Percentiles rank a stretch among this genome's conserved stretches.
Evolutionary conservation across 2,797 vertebrate genomes (phyloP).

Genomic region (Kryptolebias ocellatus): DNA sequence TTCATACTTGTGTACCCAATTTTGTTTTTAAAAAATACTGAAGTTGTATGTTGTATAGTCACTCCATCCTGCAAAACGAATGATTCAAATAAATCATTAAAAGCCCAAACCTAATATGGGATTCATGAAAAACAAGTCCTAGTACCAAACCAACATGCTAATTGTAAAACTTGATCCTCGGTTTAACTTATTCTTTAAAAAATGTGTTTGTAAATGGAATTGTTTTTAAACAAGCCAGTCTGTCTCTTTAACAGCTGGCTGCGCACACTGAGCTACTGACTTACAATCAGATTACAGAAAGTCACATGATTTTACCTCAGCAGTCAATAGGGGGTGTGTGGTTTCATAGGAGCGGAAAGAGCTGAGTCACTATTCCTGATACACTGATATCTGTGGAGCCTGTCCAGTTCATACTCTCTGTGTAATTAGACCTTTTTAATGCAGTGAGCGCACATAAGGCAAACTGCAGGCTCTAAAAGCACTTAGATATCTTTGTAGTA

Average conservation of each 20-base stretch:
- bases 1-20: too few species aligned
- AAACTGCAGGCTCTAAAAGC: background rate
- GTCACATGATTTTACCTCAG: conserved; percentile 56
- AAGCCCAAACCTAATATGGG: too few species aligned
- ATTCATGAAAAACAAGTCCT: too few species aligned
- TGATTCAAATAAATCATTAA: too few species aligned
- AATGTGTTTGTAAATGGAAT: background rate
- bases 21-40: too few species aligned
- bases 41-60: too few species aligned
- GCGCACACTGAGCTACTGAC: conserved; percentile 9
- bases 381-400: background rate
- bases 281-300: conserved; percentile 41
- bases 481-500: background rate
- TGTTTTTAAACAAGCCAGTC: background rate
- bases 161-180: too few species aligned
- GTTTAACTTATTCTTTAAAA: background rate
- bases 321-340: conserved; percentile 7
- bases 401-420: background rate
- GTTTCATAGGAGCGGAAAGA: conserved; percentile 14
- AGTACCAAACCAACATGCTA: too few species aligned
- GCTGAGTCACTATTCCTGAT: conserved; percentile 52
- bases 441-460: background rate
- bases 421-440: conserved; percentile 5
- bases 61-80: too few species aligned
- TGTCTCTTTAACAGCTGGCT: background rate